phyloP scores from a whole-genome alignment of 2,888 invertebrate genomes.

The Dasypolia templi region DNA sequence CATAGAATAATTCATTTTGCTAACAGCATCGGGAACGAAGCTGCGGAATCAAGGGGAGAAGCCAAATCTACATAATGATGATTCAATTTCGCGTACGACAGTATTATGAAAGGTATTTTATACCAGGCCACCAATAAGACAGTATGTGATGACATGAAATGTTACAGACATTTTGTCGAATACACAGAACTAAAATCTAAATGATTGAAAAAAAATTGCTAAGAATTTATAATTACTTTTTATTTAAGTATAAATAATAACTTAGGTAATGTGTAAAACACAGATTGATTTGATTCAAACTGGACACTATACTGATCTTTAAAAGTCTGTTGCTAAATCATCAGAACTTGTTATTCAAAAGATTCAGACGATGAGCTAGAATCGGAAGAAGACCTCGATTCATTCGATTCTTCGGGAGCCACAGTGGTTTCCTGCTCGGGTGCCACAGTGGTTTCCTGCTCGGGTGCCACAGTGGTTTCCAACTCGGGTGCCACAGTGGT shows the following conservation, averaged over 20 bases:
- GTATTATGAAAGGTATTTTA: not conserved
- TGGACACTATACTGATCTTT: not conserved
- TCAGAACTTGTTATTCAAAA: slow-evolving; percentile 5
- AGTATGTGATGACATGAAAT: not conserved
- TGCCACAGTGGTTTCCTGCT: not conserved
- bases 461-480: not conserved
- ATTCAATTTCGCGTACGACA: not conserved
- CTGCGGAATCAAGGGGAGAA: not conserved
- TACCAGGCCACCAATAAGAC: not conserved
- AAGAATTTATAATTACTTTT: not conserved
- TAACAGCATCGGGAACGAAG: not conserved
- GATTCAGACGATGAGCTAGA: slow-evolving; percentile 28
- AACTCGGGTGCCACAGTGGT: not conserved
- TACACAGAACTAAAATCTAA: no score
- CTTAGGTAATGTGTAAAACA: not conserved
- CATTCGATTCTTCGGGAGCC: not conserved
- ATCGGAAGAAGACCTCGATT: slow-evolving; percentile 18
- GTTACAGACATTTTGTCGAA: no score
- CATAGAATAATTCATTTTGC: slow-evolving; percentile 8
- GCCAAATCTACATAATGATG: not conserved
- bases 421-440: not conserved
- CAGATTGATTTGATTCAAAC: not conserved
- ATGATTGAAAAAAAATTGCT: no score
- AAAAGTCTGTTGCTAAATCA: not conserved
- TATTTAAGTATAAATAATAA: not conserved